Evolutionary conservation across 1,140 invertebrate species (phyloP).

Genomic region (Drosophila novamexicana): DNA sequence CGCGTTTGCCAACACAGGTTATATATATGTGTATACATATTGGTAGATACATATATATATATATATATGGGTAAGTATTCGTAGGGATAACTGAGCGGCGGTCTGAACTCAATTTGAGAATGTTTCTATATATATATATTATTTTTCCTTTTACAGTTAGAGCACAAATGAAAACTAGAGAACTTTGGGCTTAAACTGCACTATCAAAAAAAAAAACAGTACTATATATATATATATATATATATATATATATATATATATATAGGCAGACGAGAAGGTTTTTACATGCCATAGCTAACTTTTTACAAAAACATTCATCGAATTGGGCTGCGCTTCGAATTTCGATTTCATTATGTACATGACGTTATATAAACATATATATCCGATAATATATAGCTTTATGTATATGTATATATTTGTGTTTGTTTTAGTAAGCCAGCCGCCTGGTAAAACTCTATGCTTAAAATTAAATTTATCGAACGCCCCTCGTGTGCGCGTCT

Average conservation of each 20-base stretch:
- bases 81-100: background rate
- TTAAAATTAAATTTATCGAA: conserved; percentile 58
- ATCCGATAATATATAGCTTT: conserved; percentile 1
- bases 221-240: conserved; percentile 4
- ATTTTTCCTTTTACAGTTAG: conserved; percentile 12
- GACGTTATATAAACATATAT: conserved; percentile 25
- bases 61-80: conserved; percentile 13
- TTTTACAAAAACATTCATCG: conserved; percentile 19
- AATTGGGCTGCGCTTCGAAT: conserved; percentile 1
- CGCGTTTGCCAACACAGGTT: conserved; percentile 14
- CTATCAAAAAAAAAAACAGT: background rate
- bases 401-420: conserved; percentile 10
- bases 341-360: conserved; percentile 30
- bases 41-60: conserved; percentile 12
- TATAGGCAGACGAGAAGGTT: conserved; percentile 11
- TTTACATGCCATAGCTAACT: conserved; percentile 9
- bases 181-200: conserved; percentile 6
- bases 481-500: conserved; percentile 32
- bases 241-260: background rate
- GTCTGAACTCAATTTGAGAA: conserved; percentile 31
- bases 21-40: conserved; percentile 34
- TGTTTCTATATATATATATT: conserved; percentile 1
- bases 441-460: conserved; percentile 62
- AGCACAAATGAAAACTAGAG: conserved; percentile 8
- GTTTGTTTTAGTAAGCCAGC: conserved; percentile 26